Evolutionary conservation across 37 sponge, comb jelly and placozoan genomes (phyloP).

Genomic region (Corticium candelabrum): DNA sequence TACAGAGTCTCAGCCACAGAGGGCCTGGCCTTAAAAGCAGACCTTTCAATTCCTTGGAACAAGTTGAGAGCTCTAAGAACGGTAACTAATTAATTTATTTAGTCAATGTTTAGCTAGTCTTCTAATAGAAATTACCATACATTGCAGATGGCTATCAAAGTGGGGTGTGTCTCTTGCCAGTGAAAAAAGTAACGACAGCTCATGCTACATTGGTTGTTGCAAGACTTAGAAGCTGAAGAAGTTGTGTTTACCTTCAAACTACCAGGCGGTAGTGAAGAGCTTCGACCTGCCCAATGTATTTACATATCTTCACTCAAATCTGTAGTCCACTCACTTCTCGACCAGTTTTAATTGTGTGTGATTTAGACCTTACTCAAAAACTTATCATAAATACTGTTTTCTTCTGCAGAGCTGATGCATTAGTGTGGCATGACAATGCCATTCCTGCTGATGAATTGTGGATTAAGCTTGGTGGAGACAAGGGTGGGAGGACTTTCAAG

Average conservation of each 20-base stretch:
- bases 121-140: background rate
- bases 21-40: constrained; percentile 1
- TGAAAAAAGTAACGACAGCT: background rate
- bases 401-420: background rate
- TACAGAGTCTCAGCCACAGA: background rate
- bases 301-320: too few species aligned
- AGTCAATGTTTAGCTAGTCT: background rate
- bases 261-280: too few species aligned
- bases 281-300: too few species aligned
- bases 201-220: background rate
- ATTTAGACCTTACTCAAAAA: background rate
- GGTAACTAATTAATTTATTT: background rate
- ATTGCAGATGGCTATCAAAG: background rate
- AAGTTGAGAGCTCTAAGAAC: background rate
- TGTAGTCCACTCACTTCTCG: background rate
- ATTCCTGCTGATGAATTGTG: background rate
- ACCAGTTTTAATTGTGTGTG: background rate
- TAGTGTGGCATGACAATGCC: background rate
- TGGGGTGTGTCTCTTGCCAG: background rate
- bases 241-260: background rate
- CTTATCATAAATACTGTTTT: background rate
- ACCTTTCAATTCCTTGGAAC: background rate
- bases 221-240: background rate
- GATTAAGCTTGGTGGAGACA: background rate
- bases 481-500: background rate